Evolutionary conservation across 2,888 invertebrate species (phyloP).

Genomic region (Sicus ferrugineus): DNA sequence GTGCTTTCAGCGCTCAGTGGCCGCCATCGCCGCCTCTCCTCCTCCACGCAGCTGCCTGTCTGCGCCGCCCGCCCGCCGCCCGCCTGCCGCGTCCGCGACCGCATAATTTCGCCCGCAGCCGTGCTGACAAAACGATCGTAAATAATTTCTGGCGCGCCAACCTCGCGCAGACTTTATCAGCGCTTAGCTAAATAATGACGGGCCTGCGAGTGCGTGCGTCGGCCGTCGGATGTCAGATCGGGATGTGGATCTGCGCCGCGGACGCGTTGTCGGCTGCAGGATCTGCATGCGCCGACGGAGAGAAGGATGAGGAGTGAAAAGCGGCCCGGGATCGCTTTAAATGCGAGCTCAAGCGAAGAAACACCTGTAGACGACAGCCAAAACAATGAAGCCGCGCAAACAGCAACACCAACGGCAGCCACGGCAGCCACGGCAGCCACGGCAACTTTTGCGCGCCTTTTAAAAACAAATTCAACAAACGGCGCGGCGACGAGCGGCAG

Average conservation of each 20-base stretch:
- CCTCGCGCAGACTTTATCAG: conserved; percentile 35
- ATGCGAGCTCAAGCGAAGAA: conserved; percentile 42
- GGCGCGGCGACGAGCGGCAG: background rate
- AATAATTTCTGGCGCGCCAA: conserved; percentile 58
- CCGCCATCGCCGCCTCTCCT: too few species aligned
- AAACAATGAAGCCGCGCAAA: conserved; percentile 31
- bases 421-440: conserved; percentile 17
- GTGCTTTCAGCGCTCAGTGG: too few species aligned
- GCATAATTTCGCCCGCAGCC: conserved; percentile 23
- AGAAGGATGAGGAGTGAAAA: too few species aligned
- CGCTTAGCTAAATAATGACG: conserved; percentile 41
- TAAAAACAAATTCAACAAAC: conserved; percentile 38
- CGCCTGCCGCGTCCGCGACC: background rate
- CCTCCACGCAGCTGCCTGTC: background rate
- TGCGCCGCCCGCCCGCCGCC: background rate
- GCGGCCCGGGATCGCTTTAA: conserved; percentile 42
- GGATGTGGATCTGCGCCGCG: background rate
- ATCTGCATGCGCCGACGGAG: conserved; percentile 38
- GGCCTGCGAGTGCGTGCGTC: conserved; percentile 33
- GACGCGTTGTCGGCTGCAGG: conserved; percentile 13
- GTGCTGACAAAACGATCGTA: conserved; percentile 61
- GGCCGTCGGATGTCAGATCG: conserved; percentile 11
- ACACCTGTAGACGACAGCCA: conserved; percentile 40
- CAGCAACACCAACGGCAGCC: conserved; percentile 24
- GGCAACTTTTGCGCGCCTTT: conserved; percentile 42